Evolutionary conservation across 2,113 vertebrate species (phyloP), one percentile per base, ranked within the genome.

Genomic region (Hirundichthys speculiger): DNA sequence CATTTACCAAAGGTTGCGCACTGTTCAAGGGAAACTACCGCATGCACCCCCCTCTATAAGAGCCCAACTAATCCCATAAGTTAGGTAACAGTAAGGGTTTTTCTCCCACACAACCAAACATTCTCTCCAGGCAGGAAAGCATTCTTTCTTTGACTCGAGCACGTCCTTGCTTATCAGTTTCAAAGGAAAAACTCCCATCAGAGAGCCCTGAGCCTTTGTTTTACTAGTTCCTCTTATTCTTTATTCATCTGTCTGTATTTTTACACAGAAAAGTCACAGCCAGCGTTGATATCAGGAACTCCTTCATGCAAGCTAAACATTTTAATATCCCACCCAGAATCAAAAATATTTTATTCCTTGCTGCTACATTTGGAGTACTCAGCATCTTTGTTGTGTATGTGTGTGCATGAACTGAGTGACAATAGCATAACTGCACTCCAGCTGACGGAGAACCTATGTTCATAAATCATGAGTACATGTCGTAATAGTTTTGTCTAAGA

Each of bases 381-480:
- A 54, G 13, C 16, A 21, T 58, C 13, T 14, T 34, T 70, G n/a
- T 22, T 54, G 53, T 64, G 48, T 41, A 12, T n/a, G 1, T 69
- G 43, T 39, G 27, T 19, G 51, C 40, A 20, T 25, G 53, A 50
- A 42, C 9, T 30, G 46, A 74, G 62, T 25, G 71, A 82, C 75
- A 74, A 52, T 55, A 77, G 66, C 62, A 73, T 0, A 10, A 40
- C 25, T 74, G 65, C 60, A 71, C 75, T 75, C 47, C 34, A 2
- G 48, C 61, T 67, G 77, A 81, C 64, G 71, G 60, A 77, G 69
- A 52, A 18, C 64, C 48, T 22, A 45, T 50, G 60, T 78, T 59
- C 73, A 85, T 85, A 85, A 86, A 84, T 75, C 78, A 82, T 82
- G 75, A 87, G 77, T 67, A 79, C 77, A 83, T 82, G 76, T 74